These are phyloP conservation scores for Himalopsyche kuldschensis DNA, from an alignment of 2,888 invertebrate species.

Conservation along the genomic window DNA sequence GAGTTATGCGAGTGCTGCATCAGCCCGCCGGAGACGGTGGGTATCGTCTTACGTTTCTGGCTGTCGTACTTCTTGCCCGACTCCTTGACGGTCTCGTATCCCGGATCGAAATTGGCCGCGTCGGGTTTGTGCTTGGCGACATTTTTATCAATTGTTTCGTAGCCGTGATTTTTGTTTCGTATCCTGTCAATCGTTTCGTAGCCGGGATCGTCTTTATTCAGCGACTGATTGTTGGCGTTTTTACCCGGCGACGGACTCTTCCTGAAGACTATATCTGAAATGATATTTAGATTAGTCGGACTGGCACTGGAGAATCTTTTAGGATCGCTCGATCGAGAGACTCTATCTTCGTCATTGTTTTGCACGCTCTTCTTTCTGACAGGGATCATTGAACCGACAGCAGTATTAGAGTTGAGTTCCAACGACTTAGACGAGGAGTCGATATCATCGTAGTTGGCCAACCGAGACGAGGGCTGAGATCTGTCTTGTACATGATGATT, in stretches of 20 bases:
- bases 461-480: constrained; percentile 46
- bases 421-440: constrained; percentile 39
- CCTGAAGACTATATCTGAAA: constrained; percentile 6
- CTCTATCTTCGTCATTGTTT: constrained; percentile 42
- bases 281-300: constrained; percentile 18
- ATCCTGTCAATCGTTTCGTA: constrained; percentile 58
- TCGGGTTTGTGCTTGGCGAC: constrained; percentile 50
- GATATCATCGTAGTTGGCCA: constrained; percentile 42
- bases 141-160: constrained; percentile 62
- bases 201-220: constrained; percentile 53
- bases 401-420: constrained; percentile 44
- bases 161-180: constrained; percentile 59
- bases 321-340: constrained; percentile 43
- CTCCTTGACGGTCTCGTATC: constrained; percentile 64
- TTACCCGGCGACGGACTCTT: constrained; percentile 28
- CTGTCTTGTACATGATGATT: constrained; percentile 48
- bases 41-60: constrained; percentile 30
- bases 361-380: constrained; percentile 39
- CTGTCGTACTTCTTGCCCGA: constrained; percentile 45
- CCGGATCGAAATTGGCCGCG: constrained; percentile 58
- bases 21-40: constrained; percentile 20
- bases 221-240: constrained; percentile 12
- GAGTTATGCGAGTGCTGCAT: constrained; percentile 29
- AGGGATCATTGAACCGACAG: constrained; percentile 1
- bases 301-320: constrained; percentile 32